Conservation (phyloP, 2,797 vertebrate species). For the Sebastes glaucus region DNA sequence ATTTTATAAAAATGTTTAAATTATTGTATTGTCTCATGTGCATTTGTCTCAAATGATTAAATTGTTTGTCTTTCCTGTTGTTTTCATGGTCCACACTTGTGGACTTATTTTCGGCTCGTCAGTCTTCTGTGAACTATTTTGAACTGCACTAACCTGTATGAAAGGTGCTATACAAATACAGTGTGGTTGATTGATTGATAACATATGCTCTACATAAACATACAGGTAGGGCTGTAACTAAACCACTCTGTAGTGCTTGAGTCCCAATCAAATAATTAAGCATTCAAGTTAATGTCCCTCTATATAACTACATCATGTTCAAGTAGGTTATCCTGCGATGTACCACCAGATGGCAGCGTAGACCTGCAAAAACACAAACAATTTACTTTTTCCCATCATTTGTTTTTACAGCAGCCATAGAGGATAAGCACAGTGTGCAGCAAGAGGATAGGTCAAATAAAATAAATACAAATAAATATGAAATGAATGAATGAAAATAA, state of each 20-base stretch:
- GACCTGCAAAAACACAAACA: background rate
- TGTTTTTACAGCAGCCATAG: background rate
- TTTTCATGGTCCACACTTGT: no score
- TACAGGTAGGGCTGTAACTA: background rate
- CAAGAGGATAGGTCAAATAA: background rate
- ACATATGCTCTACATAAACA: background rate
- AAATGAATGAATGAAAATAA: background rate
- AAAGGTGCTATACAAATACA: no score
- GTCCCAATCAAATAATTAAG: background rate
- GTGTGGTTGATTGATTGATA: no score
- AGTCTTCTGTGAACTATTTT: no score
- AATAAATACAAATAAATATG: background rate
- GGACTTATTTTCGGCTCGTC: no score
- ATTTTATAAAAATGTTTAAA: no score
- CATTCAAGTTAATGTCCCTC: background rate
- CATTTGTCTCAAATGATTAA: no score
- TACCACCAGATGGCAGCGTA: conserved; percentile 61
- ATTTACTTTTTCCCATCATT: background rate
- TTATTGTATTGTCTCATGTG: no score
- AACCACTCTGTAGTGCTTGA: background rate
- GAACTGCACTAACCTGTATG: no score
- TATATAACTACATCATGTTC: background rate
- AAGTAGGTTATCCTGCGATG: background rate
- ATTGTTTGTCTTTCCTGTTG: no score
- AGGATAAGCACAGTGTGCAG: background rate